Evolutionary conservation across 1,140 invertebrate genomes (phyloP).

Genomic region (Hyphantria cunea): DNA sequence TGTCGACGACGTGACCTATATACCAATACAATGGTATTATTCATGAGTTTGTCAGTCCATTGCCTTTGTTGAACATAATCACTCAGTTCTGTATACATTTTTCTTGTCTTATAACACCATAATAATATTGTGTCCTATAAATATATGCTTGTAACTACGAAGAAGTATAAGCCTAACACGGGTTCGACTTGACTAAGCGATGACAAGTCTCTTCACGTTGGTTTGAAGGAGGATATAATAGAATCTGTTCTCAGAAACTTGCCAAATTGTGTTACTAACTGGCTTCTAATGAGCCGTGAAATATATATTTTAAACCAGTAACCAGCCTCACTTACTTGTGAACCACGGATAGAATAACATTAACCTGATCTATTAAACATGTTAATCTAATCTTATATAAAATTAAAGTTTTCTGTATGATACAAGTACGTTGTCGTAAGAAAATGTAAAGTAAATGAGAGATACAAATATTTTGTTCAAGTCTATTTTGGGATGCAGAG

Average conservation of each 20-base stretch:
- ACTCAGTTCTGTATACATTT: conserved; percentile 15
- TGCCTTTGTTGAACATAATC: conserved; percentile 28
- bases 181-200: too few relatives aligned
- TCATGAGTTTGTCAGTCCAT: conserved; percentile 49
- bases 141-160: too few relatives aligned
- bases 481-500: conserved; percentile 28
- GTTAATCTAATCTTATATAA: background rate
- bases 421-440: background rate
- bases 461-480: conserved; percentile 22
- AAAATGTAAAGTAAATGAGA: conserved; percentile 22
- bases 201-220: too few relatives aligned
- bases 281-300: too few relatives aligned
- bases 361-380: background rate
- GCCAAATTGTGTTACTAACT: too few relatives aligned
- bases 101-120: conserved; percentile 19
- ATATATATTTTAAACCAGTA: too few relatives aligned
- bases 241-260: too few relatives aligned
- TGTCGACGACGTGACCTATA: conserved; percentile 58
- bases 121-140: conserved; percentile 20
- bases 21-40: conserved; percentile 65
- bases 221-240: too few relatives aligned
- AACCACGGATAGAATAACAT: background rate
- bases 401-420: background rate
- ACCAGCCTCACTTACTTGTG: background rate
- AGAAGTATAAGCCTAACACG: too few relatives aligned